Percentiles rank a stretch among this genome's conserved stretches.
These are phyloP conservation scores for Parelbella ahira DNA, from an alignment of 2,888 invertebrate genomes.

Conservation along the genomic window DNA sequence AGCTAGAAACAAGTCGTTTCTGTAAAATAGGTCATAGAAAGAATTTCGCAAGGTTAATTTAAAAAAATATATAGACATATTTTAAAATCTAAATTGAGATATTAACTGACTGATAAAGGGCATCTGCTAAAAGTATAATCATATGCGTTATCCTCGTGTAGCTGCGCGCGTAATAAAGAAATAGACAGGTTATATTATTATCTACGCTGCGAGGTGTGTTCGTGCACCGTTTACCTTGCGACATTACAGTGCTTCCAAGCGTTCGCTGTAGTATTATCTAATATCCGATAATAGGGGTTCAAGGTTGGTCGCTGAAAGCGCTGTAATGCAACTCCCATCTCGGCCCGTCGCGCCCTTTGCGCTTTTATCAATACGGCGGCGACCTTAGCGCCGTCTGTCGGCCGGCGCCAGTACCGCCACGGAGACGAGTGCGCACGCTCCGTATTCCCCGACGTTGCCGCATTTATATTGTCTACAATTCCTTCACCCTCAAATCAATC, in stretches of 20 bases:
- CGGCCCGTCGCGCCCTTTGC: slow-evolving; percentile 55
- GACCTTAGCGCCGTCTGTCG: slow-evolving; percentile 61
- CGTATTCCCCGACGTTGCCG: slow-evolving; percentile 57
- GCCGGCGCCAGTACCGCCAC: slow-evolving; percentile 53
- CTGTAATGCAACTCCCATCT: slow-evolving; percentile 35
- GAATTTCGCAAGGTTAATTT: too few relatives aligned
- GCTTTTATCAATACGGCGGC: slow-evolving; percentile 69
- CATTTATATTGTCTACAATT: slow-evolving; percentile 50
- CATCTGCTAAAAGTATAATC: too few relatives aligned
- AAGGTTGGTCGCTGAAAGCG: slow-evolving; percentile 66
- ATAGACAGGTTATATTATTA: too few relatives aligned
- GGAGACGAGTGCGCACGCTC: slow-evolving; percentile 71
- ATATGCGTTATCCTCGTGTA: too few relatives aligned
- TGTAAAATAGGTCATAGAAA: slow-evolving; percentile 6
- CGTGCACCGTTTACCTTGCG: slow-evolving; percentile 2
- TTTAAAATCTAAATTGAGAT: too few relatives aligned
- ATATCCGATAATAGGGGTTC: slow-evolving; percentile 67
- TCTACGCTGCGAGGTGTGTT: background rate
- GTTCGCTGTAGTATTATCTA: slow-evolving; percentile 47
- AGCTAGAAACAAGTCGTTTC: too few relatives aligned
- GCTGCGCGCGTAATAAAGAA: too few relatives aligned
- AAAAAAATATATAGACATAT: too few relatives aligned
- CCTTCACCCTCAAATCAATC: slow-evolving; percentile 58
- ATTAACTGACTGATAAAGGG: too few relatives aligned
- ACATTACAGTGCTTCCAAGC: background rate